Conservation (phyloP, 2,888 invertebrate genomes). For the Limnephilus rhombicus region DNA sequence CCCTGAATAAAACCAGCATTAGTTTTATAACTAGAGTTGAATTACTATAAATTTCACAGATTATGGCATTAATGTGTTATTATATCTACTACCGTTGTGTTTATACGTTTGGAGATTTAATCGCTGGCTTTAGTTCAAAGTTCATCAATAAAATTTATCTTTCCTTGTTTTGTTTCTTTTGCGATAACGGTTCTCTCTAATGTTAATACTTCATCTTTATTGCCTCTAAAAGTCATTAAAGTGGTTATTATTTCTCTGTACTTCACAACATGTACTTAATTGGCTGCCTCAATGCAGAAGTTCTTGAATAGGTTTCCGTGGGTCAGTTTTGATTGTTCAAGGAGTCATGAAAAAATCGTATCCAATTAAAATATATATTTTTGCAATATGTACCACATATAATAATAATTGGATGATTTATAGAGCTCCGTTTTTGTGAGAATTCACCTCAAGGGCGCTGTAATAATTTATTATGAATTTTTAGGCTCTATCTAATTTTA, state of each 20-base stretch:
- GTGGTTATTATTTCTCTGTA: neutral
- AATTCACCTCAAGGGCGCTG: no score
- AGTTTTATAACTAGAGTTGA: neutral
- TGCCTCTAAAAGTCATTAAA: neutral
- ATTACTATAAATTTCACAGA: neutral
- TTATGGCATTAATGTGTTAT: neutral
- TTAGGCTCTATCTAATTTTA: no score
- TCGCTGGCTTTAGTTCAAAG: neutral
- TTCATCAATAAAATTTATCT: neutral
- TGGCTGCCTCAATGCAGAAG: neutral
- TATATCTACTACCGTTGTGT: neutral
- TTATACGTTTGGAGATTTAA: neutral
- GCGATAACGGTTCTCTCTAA: neutral
- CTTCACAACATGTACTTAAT: neutral
- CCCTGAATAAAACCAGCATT: neutral
- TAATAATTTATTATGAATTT: no score
- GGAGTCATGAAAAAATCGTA: neutral
- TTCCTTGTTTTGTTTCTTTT: neutral
- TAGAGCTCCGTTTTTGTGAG: no score
- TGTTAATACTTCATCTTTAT: neutral
- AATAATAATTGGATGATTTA: no score
- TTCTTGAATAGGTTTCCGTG: neutral
- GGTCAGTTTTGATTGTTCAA: neutral
- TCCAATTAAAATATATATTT: no score
- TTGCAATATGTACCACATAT: no score